Conservation (phyloP, 2,888 invertebrate genomes). For the Chalcis sispes region DNA sequence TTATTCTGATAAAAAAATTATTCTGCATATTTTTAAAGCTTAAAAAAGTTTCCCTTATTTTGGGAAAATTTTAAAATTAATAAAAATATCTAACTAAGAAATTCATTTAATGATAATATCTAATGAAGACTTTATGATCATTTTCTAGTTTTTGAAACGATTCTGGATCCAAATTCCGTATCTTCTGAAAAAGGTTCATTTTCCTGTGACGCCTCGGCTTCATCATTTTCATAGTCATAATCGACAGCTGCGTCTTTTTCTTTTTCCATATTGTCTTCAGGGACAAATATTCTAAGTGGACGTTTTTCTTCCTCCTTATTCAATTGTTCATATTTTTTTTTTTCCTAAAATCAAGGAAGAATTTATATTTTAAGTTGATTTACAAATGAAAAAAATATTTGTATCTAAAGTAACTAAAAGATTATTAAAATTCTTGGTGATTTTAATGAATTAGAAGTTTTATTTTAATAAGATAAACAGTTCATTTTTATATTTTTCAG, state of each 20-base stretch:
- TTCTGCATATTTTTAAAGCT: slow-evolving; percentile 3
- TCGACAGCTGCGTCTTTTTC: slow-evolving; percentile 56
- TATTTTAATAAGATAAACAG: too few species aligned
- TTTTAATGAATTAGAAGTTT: not conserved
- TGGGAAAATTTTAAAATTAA: slow-evolving; percentile 56
- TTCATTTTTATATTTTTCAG: too few species aligned
- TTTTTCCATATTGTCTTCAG: slow-evolving; percentile 63
- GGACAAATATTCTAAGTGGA: slow-evolving; percentile 76
- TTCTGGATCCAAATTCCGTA: slow-evolving; percentile 67
- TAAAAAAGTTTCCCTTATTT: not conserved
- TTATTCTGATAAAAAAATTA: not conserved
- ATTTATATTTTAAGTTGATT: too few species aligned
- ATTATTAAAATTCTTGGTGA: not conserved
- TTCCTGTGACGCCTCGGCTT: slow-evolving; percentile 55
- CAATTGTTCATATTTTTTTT: slow-evolving; percentile 46
- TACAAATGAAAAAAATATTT: slow-evolving; percentile 22
- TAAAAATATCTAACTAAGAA: slow-evolving; percentile 52
- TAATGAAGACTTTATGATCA: slow-evolving; percentile 41
- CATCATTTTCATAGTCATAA: slow-evolving; percentile 67
- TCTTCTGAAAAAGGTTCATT: slow-evolving; percentile 32
- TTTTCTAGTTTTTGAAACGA: slow-evolving; percentile 61
- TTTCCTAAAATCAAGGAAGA: slow-evolving; percentile 55
- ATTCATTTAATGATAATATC: too few species aligned
- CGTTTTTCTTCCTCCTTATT: slow-evolving; percentile 64
- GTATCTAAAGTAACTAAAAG: slow-evolving; percentile 9